Base-by-base conservation (phyloP, 2,888 invertebrate species). In the Sphaerophoria taeniata region DNA sequence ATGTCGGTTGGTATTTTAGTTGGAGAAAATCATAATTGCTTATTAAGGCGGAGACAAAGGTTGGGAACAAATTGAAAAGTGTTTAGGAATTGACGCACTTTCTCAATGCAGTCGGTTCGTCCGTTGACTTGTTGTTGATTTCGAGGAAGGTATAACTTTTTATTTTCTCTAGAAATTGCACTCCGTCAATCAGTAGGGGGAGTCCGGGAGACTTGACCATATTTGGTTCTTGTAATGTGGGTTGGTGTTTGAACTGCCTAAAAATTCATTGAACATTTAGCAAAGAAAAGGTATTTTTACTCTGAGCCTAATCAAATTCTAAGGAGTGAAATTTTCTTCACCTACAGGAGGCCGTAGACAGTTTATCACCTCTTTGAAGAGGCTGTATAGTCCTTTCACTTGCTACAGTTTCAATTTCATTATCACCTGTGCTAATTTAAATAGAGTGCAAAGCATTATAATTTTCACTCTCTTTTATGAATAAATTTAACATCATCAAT, bases 11-110 rank as follows among this genome's bases (percentile, higher is more conserved):
- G 3, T 47, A 56, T 49, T 39, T 72, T 33, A n/a, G 47, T 77
- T 12, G 49, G 58, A 56, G 71, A 60, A 60, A 70, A 56, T 45
- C 49, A 16, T 43, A 76, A 36, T 55, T 69, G 53, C 39, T 65
- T 65, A 24, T 39, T 53, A 39, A 53, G 61, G 45, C 47, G 31
- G 61, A 63, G 61, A 45, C 31, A 33, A 33, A 39, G 47, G 63
- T 56, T 63, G 49, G 14, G 47, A 43, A 45, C 47, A 63, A 55
- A 55, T 53, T 31, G 49, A 6, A 6, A 7, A 49, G 16, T 12
- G 11, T n/a, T 61, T 33, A 24, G 16, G n/a, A 14, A 43, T 16
- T 67, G 4, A 67, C 47, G 47, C n/a, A 53, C 39, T 67, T 53
- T 67, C 67, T 53, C n/a, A 12, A 39, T 24, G 51, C 6, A 3